Evolutionary conservation across 2,888 invertebrate species (phyloP).

Genomic region (Phragmatobia fuliginosa): DNA sequence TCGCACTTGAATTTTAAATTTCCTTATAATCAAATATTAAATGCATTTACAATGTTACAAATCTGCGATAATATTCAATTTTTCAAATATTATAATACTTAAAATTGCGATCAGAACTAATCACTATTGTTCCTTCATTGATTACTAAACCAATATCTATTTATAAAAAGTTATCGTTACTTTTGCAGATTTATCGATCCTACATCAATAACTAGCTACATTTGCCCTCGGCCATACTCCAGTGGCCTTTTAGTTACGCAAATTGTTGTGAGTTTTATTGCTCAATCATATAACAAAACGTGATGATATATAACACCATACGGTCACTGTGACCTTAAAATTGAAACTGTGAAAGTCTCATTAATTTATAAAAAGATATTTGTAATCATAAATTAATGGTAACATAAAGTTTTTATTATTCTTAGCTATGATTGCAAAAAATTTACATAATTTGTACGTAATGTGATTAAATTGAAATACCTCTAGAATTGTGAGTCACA

Average conservation of each 20-base stretch:
- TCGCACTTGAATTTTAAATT: too few species aligned
- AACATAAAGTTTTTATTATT: not conserved
- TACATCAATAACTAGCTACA: conserved; percentile 31
- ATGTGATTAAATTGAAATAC: too few species aligned
- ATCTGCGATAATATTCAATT: too few species aligned
- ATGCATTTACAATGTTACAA: too few species aligned
- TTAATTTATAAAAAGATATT: not conserved
- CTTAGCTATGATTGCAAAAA: too few species aligned
- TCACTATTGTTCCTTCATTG: not conserved
- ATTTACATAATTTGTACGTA: too few species aligned
- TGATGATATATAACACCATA: conserved; percentile 27
- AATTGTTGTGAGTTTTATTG: conserved; percentile 31
- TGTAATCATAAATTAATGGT: not conserved
- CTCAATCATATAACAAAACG: conserved; percentile 29
- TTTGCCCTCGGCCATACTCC: conserved; percentile 28
- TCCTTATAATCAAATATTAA: too few species aligned
- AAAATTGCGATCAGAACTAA: not conserved
- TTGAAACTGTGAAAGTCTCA: conserved; percentile 21
- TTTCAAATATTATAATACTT: too few species aligned
- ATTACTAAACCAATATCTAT: not conserved
- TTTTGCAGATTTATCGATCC: conserved; percentile 17
- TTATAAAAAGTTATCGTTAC: not conserved
- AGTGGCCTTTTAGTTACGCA: conserved; percentile 37
- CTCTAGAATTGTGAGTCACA: too few species aligned
- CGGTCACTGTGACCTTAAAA: conserved; percentile 20